Conservation (phyloP, 2,888 invertebrate genomes). For the Hylaea fasciaria region DNA sequence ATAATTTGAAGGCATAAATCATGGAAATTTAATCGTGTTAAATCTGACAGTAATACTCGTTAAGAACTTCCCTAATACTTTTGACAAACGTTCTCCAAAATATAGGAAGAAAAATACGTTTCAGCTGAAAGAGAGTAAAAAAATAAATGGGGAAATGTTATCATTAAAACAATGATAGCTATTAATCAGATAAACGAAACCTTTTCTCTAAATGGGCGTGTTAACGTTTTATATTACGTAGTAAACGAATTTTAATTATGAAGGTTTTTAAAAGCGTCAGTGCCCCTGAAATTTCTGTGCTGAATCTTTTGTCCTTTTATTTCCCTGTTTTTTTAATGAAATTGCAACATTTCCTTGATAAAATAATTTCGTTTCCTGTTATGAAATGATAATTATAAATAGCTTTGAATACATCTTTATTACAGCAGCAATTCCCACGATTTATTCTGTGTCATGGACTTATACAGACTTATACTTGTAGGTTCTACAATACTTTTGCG, state of each 20-base stretch:
- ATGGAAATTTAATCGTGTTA: slow-evolving; percentile 41
- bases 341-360: slow-evolving; percentile 29
- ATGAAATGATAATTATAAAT: slow-evolving; percentile 4
- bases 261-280: slow-evolving; percentile 20
- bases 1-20: slow-evolving; percentile 37
- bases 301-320: slow-evolving; percentile 29
- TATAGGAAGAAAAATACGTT: slow-evolving; percentile 65
- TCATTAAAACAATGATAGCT: slow-evolving; percentile 66
- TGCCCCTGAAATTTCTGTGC: slow-evolving; percentile 27
- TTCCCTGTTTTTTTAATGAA: slow-evolving; percentile 25
- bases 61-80: slow-evolving; percentile 61
- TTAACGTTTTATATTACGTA: slow-evolving; percentile 58
- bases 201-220: slow-evolving; percentile 58
- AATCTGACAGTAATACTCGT: slow-evolving; percentile 56
- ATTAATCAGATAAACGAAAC: slow-evolving; percentile 71
- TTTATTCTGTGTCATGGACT: too few species aligned
- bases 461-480: too few species aligned
- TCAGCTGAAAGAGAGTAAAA: slow-evolving; percentile 50
- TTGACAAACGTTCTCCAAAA: slow-evolving; percentile 65
- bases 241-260: slow-evolving; percentile 30
- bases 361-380: slow-evolving; percentile 19
- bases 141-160: slow-evolving; percentile 63
- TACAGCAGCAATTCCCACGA: not conserved
- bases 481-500: too few species aligned
- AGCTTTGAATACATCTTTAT: not conserved